Evolutionary conservation across 1,140 invertebrate species (phyloP).

Genomic region (Brachionus paranguensis): DNA sequence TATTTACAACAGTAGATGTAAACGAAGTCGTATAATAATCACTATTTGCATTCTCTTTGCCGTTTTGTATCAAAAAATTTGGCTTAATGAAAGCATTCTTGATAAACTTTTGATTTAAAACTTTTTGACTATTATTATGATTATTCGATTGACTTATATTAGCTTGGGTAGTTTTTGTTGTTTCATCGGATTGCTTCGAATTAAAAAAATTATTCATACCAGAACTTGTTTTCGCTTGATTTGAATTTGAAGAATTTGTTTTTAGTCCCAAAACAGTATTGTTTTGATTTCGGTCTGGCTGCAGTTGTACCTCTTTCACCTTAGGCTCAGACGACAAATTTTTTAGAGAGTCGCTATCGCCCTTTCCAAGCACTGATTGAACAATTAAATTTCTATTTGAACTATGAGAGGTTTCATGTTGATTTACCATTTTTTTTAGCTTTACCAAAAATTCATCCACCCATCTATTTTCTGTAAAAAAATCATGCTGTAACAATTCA

Average conservation of each 20-base stretch:
- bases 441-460: slow-evolving; percentile 18
- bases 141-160: background rate
- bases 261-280: background rate
- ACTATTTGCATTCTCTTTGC: slow-evolving; percentile 8
- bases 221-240: background rate
- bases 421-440: background rate
- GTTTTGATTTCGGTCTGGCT: background rate
- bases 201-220: slow-evolving; percentile 9
- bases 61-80: background rate
- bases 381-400: background rate
- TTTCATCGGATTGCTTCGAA: background rate
- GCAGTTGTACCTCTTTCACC: background rate
- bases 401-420: background rate
- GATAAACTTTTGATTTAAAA: background rate
- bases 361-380: background rate
- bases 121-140: background rate
- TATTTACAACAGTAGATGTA: slow-evolving; percentile 35
- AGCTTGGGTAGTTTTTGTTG: background rate
- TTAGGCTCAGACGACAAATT: background rate
- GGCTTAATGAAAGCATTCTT: slow-evolving; percentile 4
- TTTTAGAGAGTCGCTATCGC: background rate
- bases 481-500: slow-evolving; percentile 19
- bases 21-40: slow-evolving; percentile 25
- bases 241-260: background rate
- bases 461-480: slow-evolving; percentile 10